Evolutionary conservation across 1,140 invertebrate genomes (phyloP), one percentile per base, ranked within the genome.

Genomic region (Coenobita brevimanus): DNA sequence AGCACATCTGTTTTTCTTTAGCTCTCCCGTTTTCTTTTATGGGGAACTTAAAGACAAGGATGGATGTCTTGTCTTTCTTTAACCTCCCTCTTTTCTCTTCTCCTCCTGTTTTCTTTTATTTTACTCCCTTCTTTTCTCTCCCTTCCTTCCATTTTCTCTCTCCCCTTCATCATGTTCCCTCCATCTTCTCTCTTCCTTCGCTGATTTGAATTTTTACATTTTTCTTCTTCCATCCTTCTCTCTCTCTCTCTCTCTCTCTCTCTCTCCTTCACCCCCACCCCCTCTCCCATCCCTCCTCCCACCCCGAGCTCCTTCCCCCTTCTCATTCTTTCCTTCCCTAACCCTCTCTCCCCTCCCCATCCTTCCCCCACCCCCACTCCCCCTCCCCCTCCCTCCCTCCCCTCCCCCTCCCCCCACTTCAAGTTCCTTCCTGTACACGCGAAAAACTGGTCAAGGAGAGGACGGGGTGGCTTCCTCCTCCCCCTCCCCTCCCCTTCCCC

Each of bases 61-160:
- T 50, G 46, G 6, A 50, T 6, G 46, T 50, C 46, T 50, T 50
- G 17, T 8, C 6, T 50, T 50, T 17, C n/a, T n/a, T n/a, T n/a
- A n/a, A n/a, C n/a, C n/a, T n/a, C n/a, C n/a, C n/a, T n/a, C 54
- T 57, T 57, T 57, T 57, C 54, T 57, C 54, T 57, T n/a, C 54
- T 57, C n/a, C 54, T 57, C 54, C 13, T 57, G 13, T 57, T n/a
- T n/a, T 57, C 54, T 57, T n/a, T 57, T n/a, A 10, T n/a, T 57
- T 57, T 57, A 13, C 54, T 57, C n/a, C n/a, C 54, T 57, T 57
- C 54, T 57, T n/a, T 57, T 10, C n/a, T 10, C n/a, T 57, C 54
- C 54, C n/a, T 57, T n/a, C n/a, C 54, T 57, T n/a, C n/a, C 10
- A 13, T 57, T 57, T 13, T n/a, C 54, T 57, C 54, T n/a, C n/a